Percentiles rank a stretch among this genome's conserved stretches.
Conservation (phyloP, 2,888 invertebrate genomes). For the Lasioglossum malachurum region DNA sequence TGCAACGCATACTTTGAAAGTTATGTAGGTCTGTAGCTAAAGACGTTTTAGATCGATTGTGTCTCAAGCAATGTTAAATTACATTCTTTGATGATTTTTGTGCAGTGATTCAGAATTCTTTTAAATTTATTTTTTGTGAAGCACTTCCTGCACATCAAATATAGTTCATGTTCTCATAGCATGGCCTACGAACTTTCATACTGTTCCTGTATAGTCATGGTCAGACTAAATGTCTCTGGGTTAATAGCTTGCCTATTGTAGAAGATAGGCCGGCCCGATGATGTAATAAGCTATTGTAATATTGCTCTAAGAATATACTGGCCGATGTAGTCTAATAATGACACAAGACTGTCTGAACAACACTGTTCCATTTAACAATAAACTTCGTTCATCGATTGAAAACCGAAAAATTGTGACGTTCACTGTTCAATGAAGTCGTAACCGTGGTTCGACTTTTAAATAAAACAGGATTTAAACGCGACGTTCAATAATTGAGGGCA, state of each 20-base stretch:
- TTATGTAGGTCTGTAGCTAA: too few relatives aligned
- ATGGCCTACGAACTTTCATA: slow-evolving; percentile 27
- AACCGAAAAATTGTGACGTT: background rate
- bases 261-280: slow-evolving; percentile 44
- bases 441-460: background rate
- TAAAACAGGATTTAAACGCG: background rate
- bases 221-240: slow-evolving; percentile 58
- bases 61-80: too few relatives aligned
- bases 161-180: background rate
- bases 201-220: slow-evolving; percentile 28
- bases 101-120: too few relatives aligned
- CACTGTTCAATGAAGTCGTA: background rate
- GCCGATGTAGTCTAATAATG: background rate
- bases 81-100: too few relatives aligned
- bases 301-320: background rate
- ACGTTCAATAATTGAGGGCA: slow-evolving; percentile 1
- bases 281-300: slow-evolving; percentile 33
- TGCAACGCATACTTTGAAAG: too few relatives aligned
- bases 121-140: background rate
- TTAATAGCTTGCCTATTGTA: slow-evolving; percentile 49
- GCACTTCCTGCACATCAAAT: background rate
- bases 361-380: background rate
- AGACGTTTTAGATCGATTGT: background rate
- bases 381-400: background rate
- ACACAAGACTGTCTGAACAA: too few relatives aligned